A percentile compares a stretch with the other conserved stretches of the same genome.
Evolutionary conservation across 2,113 vertebrate genomes (phyloP).

Genomic region (Zosterops japonicus): DNA sequence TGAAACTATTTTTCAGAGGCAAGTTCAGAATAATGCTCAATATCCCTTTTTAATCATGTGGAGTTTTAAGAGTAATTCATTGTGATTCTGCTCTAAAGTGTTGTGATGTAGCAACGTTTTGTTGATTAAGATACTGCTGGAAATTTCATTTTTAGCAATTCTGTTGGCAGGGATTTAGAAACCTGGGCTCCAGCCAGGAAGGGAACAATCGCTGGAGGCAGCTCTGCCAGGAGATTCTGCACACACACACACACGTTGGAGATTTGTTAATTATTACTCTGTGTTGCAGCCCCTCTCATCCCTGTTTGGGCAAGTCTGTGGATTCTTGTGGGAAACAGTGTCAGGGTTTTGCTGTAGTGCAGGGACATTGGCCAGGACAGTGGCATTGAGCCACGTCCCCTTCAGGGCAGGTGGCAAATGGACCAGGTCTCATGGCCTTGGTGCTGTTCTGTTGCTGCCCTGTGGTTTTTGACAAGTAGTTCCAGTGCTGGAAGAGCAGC

Average conservation of each 20-base stretch:
- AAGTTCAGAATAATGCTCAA: background rate
- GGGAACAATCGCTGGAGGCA: background rate
- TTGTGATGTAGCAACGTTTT: background rate
- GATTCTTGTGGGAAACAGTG: fast-evolving
- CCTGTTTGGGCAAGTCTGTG: background rate
- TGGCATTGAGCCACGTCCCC: background rate
- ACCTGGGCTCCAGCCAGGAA: constrained; percentile 9
- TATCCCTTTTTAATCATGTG: background rate
- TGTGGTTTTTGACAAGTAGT: background rate
- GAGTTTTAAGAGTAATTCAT: background rate
- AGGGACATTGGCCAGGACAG: background rate
- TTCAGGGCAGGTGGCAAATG: too few relatives aligned
- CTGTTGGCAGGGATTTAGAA: constrained; percentile 6
- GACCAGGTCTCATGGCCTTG: background rate
- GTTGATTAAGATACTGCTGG: background rate
- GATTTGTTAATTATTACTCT: background rate
- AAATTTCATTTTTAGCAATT: constrained; percentile 12
- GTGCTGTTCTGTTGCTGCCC: background rate
- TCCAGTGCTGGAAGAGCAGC: background rate
- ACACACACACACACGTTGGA: background rate
- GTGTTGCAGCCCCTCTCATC: background rate
- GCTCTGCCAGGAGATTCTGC: background rate
- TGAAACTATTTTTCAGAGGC: background rate
- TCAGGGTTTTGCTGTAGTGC: background rate
- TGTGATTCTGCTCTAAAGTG: background rate